These are phyloP conservation scores for Formica aserva DNA, from an alignment of 2,888 invertebrate species.

Conservation along the genomic window DNA sequence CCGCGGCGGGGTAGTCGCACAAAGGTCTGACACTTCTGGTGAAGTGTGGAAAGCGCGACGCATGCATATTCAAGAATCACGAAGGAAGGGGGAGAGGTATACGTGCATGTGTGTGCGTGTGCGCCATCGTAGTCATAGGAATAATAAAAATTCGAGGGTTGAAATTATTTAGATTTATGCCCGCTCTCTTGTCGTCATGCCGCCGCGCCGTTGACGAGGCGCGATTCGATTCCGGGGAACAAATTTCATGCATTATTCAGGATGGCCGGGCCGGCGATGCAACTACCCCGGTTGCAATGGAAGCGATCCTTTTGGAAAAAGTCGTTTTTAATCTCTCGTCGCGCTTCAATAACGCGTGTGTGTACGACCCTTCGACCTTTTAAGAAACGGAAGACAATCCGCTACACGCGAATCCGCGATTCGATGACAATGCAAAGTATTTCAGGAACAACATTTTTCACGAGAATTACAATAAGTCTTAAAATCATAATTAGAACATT, in stretches of 20 bases:
- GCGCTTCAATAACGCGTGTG: slow-evolving; percentile 70
- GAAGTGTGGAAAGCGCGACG: slow-evolving; percentile 71
- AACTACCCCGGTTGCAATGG: slow-evolving; percentile 76
- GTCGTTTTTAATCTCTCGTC: slow-evolving; percentile 75
- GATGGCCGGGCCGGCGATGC: slow-evolving; percentile 73
- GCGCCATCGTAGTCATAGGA: slow-evolving; percentile 76
- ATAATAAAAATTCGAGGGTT: slow-evolving; percentile 83
- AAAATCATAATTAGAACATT: not conserved
- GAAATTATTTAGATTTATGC: slow-evolving; percentile 85
- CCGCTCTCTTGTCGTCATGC: slow-evolving; percentile 81
- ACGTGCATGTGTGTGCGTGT: not conserved
- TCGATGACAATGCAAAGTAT: not conserved
- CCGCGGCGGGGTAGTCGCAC: slow-evolving; percentile 67
- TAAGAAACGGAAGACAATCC: slow-evolving; percentile 43
- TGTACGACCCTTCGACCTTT: slow-evolving; percentile 47
- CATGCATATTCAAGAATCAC: slow-evolving; percentile 80
- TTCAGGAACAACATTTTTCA: not conserved
- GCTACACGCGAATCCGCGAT: not conserved
- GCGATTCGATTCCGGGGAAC: slow-evolving; percentile 83
- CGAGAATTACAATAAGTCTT: not conserved
- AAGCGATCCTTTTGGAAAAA: slow-evolving; percentile 79
- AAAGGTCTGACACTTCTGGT: slow-evolving; percentile 72
- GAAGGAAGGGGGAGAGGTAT: not conserved
- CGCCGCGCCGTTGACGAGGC: slow-evolving; percentile 80
- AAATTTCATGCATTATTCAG: slow-evolving; percentile 85